Evolutionary conservation across 2,888 invertebrate genomes (phyloP), one percentile per base, ranked within the genome.

Genomic region (Platerodrilus igneus): DNA sequence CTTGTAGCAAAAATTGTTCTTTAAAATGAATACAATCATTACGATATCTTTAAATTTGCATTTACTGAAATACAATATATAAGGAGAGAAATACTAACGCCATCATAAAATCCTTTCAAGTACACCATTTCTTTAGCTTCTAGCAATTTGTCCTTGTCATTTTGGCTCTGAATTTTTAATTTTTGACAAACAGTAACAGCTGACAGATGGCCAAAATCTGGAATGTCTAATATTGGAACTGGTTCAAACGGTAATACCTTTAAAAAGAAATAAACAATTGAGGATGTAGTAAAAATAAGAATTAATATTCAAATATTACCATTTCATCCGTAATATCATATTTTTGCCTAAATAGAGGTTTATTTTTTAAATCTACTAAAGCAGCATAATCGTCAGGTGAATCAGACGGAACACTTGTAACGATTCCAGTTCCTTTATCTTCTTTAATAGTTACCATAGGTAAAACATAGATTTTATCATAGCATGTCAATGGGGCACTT

Each of bases 351-450:
- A 97, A 79, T 0, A 92, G 80, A 60, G 83, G 81, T 66, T 99
- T 99, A 66, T 95, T 96, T 64, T 96, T 92, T 43, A 99, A 72
- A 69, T 99, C 99, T 6, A 84, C 74, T 3, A 99, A 73, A 4
- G 97, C 97, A 0, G 96, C 96, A 68, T 87, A 97, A 69, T 99
- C 99, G 67, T 99, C 99, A 0, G 99, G 97, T 0, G 99, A 89
- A 72, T 99, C 99, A 0, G 97, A 97, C 0, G 96, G 97, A 1
- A 99, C 99, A 52, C 94, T 94, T 0, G 95, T 94, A 0, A 99
- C 99, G 19, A 99, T 81, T 2, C 97, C 99, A 1, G 99, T 99
- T 9, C 97, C 97, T 70, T 99, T 99, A 58, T 95, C 93, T 62
- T 93, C 91, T 64, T 93, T 95, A 56, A 99, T 93, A 0, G 93